phyloP scores from a whole-genome alignment of 2,113 vertebrate species.

The Dolichallabes microphthalmus region DNA sequence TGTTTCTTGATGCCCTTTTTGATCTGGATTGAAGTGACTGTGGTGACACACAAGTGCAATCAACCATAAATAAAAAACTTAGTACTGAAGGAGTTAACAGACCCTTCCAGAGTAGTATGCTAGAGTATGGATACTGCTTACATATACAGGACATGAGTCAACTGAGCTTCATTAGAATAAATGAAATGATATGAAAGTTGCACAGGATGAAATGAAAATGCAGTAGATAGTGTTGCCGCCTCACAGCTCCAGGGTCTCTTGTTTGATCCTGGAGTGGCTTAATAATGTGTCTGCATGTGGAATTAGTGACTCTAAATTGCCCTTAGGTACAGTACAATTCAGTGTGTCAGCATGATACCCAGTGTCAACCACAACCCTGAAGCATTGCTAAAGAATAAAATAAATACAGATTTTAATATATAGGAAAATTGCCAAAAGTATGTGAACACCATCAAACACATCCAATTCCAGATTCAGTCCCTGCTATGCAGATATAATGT shows the following conservation, averaged over 20 bases:
- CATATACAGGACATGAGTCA: neutral
- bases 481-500: no score
- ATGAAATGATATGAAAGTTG: neutral
- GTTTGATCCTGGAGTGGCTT: neutral
- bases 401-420: no score
- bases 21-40: no score
- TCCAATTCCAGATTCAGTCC: no score
- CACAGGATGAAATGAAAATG: neutral
- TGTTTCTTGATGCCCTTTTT: no score
- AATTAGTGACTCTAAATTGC: neutral
- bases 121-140: neutral
- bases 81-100: no score
- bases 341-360: neutral
- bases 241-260: neutral
- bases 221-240: neutral
- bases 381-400: no score
- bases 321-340: neutral
- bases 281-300: neutral
- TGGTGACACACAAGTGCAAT: no score
- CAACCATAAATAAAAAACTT: no score
- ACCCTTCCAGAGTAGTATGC: neutral
- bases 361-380: neutral
- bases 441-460: no score
- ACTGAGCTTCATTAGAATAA: neutral
- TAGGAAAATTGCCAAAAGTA: no score